Evolutionary conservation across 2,888 invertebrate species (phyloP).

Genomic region (Odontothrips loti): DNA sequence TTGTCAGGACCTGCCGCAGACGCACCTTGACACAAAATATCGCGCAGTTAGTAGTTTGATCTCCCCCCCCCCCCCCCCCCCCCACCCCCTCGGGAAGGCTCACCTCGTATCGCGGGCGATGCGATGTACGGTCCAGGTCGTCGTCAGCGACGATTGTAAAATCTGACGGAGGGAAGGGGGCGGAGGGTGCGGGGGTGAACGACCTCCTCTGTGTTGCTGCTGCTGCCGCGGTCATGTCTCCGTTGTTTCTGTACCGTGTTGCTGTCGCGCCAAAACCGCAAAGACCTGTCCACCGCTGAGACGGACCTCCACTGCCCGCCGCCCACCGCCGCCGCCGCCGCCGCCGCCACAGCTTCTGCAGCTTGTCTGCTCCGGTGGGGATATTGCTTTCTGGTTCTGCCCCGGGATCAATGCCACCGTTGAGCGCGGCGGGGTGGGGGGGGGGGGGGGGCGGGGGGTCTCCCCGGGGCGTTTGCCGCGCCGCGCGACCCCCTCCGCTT

Average conservation of each 20-base stretch:
- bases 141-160: background rate
- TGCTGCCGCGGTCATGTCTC: no score
- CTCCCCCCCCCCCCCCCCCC: background rate
- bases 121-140: background rate
- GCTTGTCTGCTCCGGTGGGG: background rate
- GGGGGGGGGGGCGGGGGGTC: background rate
- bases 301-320: no score
- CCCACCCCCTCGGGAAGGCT: background rate
- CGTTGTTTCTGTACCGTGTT: no score
- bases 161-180: background rate
- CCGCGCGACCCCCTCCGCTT: background rate
- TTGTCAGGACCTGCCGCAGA: background rate
- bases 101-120: background rate
- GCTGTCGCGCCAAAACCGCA: no score
- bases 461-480: background rate
- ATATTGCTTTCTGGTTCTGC: conserved; percentile 15
- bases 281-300: no score
- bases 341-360: no score
- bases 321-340: no score
- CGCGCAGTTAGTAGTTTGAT: background rate
- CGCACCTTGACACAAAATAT: background rate
- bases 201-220: no score
- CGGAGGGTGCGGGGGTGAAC: background rate
- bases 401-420: conserved; percentile 7
- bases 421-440: background rate